These are phyloP conservation scores for Hyles euphorbiae DNA, from an alignment of 1,140 invertebrate species.

Conservation along the genomic window DNA sequence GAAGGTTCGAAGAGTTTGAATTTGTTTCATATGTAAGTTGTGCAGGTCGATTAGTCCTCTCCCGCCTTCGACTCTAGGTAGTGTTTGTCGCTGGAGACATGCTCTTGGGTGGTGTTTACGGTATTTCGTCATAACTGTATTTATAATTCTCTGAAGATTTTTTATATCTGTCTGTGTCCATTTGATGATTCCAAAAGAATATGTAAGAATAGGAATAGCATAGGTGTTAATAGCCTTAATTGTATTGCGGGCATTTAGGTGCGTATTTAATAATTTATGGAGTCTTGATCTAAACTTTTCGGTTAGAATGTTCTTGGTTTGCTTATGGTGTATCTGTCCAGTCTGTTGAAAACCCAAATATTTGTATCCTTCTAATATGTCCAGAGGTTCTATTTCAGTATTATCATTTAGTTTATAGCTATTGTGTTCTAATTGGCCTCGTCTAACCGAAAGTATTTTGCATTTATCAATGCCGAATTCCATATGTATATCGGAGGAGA, in stretches of 20 bases:
- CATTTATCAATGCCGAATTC: constrained; percentile 23
- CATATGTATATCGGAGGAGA: constrained; percentile 19
- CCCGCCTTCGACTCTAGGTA: constrained; percentile 5
- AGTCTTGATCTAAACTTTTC: constrained; percentile 1
- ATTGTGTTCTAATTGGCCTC: not conserved
- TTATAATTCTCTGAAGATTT: constrained; percentile 12
- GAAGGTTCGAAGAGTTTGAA: too few species aligned
- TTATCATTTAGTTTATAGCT: too few species aligned
- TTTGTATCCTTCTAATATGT: too few species aligned
- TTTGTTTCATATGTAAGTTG: too few species aligned
- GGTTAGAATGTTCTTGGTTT: not conserved
- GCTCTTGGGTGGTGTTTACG: constrained; percentile 19
- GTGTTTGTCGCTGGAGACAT: constrained; percentile 10
- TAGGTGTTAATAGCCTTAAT: constrained; percentile 22
- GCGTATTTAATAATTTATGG: constrained; percentile 1
- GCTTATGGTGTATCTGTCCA: too few species aligned
- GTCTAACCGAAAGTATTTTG: constrained; percentile 10
- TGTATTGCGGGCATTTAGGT: constrained; percentile 16
- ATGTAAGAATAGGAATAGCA: constrained; percentile 17
- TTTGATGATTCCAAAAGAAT: constrained; percentile 14
- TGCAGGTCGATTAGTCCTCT: too few species aligned
- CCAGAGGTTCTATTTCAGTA: too few species aligned
- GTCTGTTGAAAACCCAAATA: too few species aligned
- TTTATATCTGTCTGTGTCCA: constrained; percentile 18
- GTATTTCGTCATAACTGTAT: constrained; percentile 9